Evolutionary conservation across 1,140 invertebrate genomes (phyloP), one percentile per base, ranked within the genome.

Genomic region (Sarcophaga bullata): DNA sequence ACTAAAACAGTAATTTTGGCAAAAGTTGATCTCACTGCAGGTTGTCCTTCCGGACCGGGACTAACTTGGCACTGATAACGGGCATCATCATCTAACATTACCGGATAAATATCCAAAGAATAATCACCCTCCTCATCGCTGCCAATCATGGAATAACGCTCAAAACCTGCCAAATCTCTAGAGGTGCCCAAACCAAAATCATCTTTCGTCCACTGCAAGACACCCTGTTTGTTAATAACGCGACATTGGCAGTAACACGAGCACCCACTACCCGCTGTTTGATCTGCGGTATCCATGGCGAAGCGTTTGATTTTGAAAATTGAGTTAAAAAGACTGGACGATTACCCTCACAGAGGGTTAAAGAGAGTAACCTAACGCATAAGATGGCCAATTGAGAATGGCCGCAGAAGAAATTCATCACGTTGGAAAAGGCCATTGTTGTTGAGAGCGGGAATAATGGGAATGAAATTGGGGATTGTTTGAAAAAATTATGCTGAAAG

Each of bases 191-290:
- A 92, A 0, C 97, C 97, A 87, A 98, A 98, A 86, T 97, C 97
- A 88, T 98, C 97, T 87, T 97, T 96, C 46, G 97, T 98, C 97
- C 97, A 98, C 90, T 98, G 97, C 15, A 98, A 92, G n/a, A 94
- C 93, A 6, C 97, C 97, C 37, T 92, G 93, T 88, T 97, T 96
- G 86, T 95, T 94, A 85, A 96, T 93, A 6, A 98, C 96, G 52
- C 95, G 91, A 90, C 96, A 97, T 3, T 96, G 96, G 54, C 90
- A 15, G 96, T 96, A 8, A 97, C 95, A 47, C 94, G 92, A 37
- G 95, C 96, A 6, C 95, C 95, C 37, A 96, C 94, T 19, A 96
- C 95, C n/a, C 1, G 96, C 96, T 19, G 95, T 96, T 91, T 96
- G 95, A 92, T 97, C 95, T 96, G 95, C 3, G 95, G 95, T 88